These are phyloP conservation scores for Sanderia malayensis DNA, from an alignment of 30 jellyfish, hydroid and myxozoan species.

Conservation along the genomic window DNA sequence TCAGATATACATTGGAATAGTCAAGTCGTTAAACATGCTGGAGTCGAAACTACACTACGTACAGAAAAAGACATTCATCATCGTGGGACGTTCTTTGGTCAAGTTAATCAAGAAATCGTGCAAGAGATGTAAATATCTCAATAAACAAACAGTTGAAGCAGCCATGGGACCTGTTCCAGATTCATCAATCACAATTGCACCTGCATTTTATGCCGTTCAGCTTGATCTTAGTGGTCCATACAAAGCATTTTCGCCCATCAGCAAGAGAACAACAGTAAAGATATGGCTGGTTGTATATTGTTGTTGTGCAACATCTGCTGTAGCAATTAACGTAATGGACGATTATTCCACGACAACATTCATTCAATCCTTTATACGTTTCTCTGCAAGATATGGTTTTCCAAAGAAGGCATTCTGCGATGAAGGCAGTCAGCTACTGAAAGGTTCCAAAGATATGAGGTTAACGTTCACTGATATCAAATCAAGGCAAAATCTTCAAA, in stretches of 20 bases:
- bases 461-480: slow-evolving; percentile 1
- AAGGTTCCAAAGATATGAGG: neutral
- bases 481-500: too few relatives aligned
- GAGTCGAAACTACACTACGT: slow-evolving; percentile 3
- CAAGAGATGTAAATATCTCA: neutral
- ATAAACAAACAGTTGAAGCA: slow-evolving; percentile 1
- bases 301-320: slow-evolving; percentile 18
- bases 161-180: slow-evolving; percentile 11
- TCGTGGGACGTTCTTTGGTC: slow-evolving; percentile 11
- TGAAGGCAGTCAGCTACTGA: neutral
- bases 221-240: slow-evolving; percentile 18
- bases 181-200: neutral
- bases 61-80: neutral
- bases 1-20: neutral
- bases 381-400: neutral
- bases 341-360: slow-evolving; percentile 13
- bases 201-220: neutral
- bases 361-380: neutral
- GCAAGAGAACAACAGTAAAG: slow-evolving; percentile 17
- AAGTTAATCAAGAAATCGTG: neutral
- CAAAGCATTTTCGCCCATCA: neutral
- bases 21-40: neutral
- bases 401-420: neutral
- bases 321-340: slow-evolving; percentile 11
- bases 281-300: neutral